Evolutionary conservation across 1,140 invertebrate genomes (phyloP), one percentile per base, ranked within the genome.

Genomic region (Drosophila azteca): DNA sequence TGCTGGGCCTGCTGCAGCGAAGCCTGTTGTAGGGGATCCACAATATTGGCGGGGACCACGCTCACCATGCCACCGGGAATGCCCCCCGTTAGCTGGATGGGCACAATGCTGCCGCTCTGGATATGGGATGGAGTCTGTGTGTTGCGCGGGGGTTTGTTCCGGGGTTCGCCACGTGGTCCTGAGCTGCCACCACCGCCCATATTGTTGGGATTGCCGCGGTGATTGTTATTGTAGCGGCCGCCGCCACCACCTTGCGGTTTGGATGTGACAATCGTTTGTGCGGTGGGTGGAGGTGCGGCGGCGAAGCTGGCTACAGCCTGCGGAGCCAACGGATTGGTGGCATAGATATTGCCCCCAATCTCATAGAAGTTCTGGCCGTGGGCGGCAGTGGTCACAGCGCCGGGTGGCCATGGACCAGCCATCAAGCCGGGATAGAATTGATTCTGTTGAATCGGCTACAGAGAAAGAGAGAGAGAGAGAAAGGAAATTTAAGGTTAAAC

Each of bases 321-420:
- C 35, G 95, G 95, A 29, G 95, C 93, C 53, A 97, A 92, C 45
- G 95, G 95, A 92, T 96, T 96, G 77, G 95, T 93, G 58, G 95
- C 93, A 91, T 96, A 96, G 50, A 96, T 94, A 83, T 93, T 93
- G 76, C 94, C 93, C 72, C 94, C 93, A 77, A 96, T 94, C 80
- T 96, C 95, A 87, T 95, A 96, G 90, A 94, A 96, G 57, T 94
- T 93, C 68, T 94, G 92, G 80, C 93, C 93, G 65, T 92, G 91
- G 39, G 78, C 76, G n/a, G 78, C 61, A 93, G 94, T 88, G 93
- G 94, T 74, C 61, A 90, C 82, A 50, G 90, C 72, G 20, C 82
- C 70, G 13, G 90, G 41, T 13, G 77, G 88, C 90, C 90, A 91
- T 6, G 90, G 90, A 6, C 63, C 46, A 13, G 77, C 63, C 55